Base-by-base conservation (phyloP, 2,797 vertebrate species). In the Lepilemur ruficaudatus region DNA sequence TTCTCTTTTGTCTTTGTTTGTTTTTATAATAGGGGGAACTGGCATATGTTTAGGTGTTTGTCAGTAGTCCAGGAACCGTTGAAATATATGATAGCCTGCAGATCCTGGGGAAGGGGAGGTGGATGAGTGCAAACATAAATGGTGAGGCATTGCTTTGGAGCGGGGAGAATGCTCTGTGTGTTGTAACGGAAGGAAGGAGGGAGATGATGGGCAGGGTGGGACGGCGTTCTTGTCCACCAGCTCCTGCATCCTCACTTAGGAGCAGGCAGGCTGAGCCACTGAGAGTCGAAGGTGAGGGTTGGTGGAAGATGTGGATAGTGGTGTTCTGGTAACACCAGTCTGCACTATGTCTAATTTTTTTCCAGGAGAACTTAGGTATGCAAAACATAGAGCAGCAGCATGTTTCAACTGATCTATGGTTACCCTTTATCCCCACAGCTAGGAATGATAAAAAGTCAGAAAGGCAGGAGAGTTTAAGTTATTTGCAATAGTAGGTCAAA, bases 1-100 rank as follows among this genome's bases (percentile, higher is more conserved):
- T 95, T 83, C 11, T 80, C 28, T 65, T 79, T 73, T 81, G 78
- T n/a, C 22, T 50, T 90, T 73, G 38, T 57, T 81, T 55, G 35
- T 90, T 92, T 95, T 75, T 41, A 22, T 38, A 30, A 35, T 38
- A 3, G 2, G 46, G 28, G 38, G 72, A 84, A 57, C 14, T 35
- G 43, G 43, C 81, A 8, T n/a, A 41, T 65, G 63, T 80, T 86
- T 83, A 83, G 80, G 81, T 73, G 72, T 30, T 65, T 18, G 7
- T 28, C 3, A 76, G 0, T 67, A 82, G 23, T 79, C 46, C 23
- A n/a, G 43, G 41, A 85, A 57, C 14, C 1, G 52, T n/a, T 59
- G 41, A 57, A 90, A 28, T 63, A n/a, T 28, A 9, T 48, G 6
- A 22, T 28, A 32, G 8, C 50, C 59, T 48, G 28, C 61, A 69